Base-by-base conservation (phyloP, 2,113 vertebrate species). In the Diphyllodes magnificus region DNA sequence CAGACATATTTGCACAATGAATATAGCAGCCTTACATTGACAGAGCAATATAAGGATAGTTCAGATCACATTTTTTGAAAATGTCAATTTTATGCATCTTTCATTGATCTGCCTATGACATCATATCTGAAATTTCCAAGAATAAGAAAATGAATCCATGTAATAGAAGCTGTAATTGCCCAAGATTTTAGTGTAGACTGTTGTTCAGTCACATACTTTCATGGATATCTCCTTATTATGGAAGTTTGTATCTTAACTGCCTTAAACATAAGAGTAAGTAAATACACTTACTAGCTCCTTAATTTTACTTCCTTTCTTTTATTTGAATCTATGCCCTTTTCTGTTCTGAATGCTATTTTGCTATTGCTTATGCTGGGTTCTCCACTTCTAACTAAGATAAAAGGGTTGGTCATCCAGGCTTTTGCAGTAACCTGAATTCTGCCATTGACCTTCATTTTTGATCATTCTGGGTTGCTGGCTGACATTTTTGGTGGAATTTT, bases 221-320 rank as follows among this genome's bases (percentile, higher is more conserved):
- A 42, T 3, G 1, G 8, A 3, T 64, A 27, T 11, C 2, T 60
- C 20, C 7, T 71, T 9, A 18, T 3, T 45, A 13, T 19, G 14
- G 23, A 80, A 80, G 13, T 28, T 49, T 71, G 5, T 50, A 35
- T 21, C 3, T 19, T 60, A 57, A 30, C 5, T 56, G 6, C 28
- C 42, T 79, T 79, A 76, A 88, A 56, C 3, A 17, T 19, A 8
- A 23, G 0, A 68, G 7, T 28, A 78, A 85, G 22, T 57, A 71
- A 53, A 22, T 65, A 17, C 3, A 42, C 5, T 51, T 78, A 17
- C 9, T 50, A 64, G 5, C 19, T 25, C 13, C 30, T 76, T 59
- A 54, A 30, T 21, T 39, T 12, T 54, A 49, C 27, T 30, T 81
- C 5, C 2, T 60, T 75, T 71, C 1, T 56, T 78, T 42, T 51